Evolutionary conservation across 1,140 invertebrate genomes (phyloP).

Genomic region (Scaptomyza montana): DNA sequence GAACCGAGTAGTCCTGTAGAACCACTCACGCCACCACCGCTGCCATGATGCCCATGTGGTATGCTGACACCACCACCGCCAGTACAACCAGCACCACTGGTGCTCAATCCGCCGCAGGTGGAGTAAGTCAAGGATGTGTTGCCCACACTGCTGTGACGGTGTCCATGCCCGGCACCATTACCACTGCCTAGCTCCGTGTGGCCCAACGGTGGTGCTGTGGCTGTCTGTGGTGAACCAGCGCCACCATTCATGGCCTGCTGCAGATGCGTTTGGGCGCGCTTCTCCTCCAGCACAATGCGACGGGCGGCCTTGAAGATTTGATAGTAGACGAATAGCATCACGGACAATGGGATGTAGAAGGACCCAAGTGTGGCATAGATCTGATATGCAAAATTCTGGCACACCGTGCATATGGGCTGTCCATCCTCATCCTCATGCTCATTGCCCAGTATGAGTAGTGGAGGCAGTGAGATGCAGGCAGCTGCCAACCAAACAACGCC

Average conservation of each 20-base stretch:
- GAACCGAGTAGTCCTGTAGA: slow-evolving; percentile 83
- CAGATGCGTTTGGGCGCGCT: slow-evolving; percentile 92
- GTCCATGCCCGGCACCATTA: slow-evolving; percentile 57
- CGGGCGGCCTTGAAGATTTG: slow-evolving; percentile 94
- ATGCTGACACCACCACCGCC: slow-evolving; percentile 36
- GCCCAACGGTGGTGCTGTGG: slow-evolving; percentile 53
- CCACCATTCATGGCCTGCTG: slow-evolving; percentile 91
- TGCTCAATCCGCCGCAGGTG: slow-evolving; percentile 71
- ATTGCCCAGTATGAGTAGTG: slow-evolving; percentile 94
- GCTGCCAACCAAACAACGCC: slow-evolving; percentile 95
- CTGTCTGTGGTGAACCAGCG: slow-evolving; percentile 84
- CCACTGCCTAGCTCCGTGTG: slow-evolving; percentile 76
- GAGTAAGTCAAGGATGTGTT: slow-evolving; percentile 72
- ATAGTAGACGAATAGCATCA: slow-evolving; percentile 96
- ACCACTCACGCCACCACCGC: slow-evolving; percentile 71
- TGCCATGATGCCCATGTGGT: slow-evolving; percentile 60
- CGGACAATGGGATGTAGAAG: slow-evolving; percentile 94
- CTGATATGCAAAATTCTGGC: slow-evolving; percentile 94
- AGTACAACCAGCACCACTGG: slow-evolving; percentile 45
- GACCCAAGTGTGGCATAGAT: slow-evolving; percentile 95
- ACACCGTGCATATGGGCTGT: slow-evolving; percentile 91
- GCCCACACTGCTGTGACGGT: slow-evolving; percentile 72
- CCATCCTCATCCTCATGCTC: slow-evolving; percentile 87
- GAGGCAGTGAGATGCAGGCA: slow-evolving; percentile 94
- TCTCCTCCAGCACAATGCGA: slow-evolving; percentile 93